Evolutionary conservation across 2,113 vertebrate species (phyloP), one percentile per base, ranked within the genome.

Genomic region (Agapornis roseicollis): DNA sequence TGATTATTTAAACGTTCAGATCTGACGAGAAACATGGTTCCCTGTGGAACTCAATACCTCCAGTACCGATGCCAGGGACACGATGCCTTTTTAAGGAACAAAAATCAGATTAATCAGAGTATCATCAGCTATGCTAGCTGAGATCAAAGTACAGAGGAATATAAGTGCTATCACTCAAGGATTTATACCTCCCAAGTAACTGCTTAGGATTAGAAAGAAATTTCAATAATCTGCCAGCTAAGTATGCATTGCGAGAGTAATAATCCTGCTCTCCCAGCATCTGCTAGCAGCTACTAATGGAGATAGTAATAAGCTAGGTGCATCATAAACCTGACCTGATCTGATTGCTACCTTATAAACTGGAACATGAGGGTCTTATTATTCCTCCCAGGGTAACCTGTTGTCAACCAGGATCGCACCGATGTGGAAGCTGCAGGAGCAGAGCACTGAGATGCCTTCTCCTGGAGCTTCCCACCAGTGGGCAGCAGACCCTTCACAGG

Each of bases 201-300:
- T 93, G 8, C 88, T 94, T 76, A 90, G 93, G 90, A 94, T 95
- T 95, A 97, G 86, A 85, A 90, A 89, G 80, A 97, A 90, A 95
- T 97, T 96, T 97, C 93, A 93, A 84, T 97, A 96, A 92, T 93
- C 93, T 94, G 84, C 82, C 74, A 61, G 87, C 93, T 95, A 91
- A 93, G 82, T 86, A 84, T 37, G 85, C 87, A 91, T 33, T 85
- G 81, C 35, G n/a, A 97, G 94, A 92, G 90, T 80, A 96, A 96
- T 97, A 95, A 97, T 96, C 93, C 84, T 91, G 13, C 82, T 93
- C 88, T 78, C 69, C 83, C 89, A 91, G 89, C 91, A 97, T 93
- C 89, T 97, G 94, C 87, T 94, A 91, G 85, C 84, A 94, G 87
- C 93, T 94, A 91, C 92, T 97, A 96, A 96, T 89, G 93, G 89